phyloP scores from a whole-genome alignment of 2,888 invertebrate genomes.

The Drosophila ustulata region DNA sequence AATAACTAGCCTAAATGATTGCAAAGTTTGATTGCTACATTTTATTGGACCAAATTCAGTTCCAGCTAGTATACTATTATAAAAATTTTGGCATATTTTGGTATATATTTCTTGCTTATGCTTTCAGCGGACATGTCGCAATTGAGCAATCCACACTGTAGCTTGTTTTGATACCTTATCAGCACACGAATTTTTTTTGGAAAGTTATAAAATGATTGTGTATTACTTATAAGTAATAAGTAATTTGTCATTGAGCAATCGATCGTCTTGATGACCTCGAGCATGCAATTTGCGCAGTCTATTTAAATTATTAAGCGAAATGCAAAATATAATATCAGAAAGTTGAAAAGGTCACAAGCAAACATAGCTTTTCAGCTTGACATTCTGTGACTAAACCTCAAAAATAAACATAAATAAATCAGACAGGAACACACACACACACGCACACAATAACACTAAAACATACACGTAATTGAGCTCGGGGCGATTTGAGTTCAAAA shows the following conservation, averaged over 20 bases:
- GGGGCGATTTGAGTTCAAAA: slow-evolving; percentile 29
- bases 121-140: too few species aligned
- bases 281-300: slow-evolving; percentile 40
- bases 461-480: slow-evolving; percentile 20
- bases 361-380: slow-evolving; percentile 30
- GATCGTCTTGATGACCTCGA: slow-evolving; percentile 47
- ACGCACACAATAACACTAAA: slow-evolving; percentile 7
- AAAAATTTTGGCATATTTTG: too few species aligned
- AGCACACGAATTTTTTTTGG: too few species aligned
- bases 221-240: background rate
- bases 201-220: background rate
- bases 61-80: too few species aligned
- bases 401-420: slow-evolving; percentile 56
- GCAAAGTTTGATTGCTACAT: too few species aligned
- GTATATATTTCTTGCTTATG: too few species aligned
- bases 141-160: too few species aligned
- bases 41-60: too few species aligned
- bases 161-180: too few species aligned
- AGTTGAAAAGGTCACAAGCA: slow-evolving; percentile 23
- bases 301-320: slow-evolving; percentile 52
- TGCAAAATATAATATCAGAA: slow-evolving; percentile 20
- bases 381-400: slow-evolving; percentile 45
- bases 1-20: too few species aligned
- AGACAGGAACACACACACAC: slow-evolving; percentile 2
- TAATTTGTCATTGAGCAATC: slow-evolving; percentile 29